phyloP scores from a whole-genome alignment of 30 jellyfish, hydroid and myxozoan species.

The Chironex yamaguchii region DNA sequence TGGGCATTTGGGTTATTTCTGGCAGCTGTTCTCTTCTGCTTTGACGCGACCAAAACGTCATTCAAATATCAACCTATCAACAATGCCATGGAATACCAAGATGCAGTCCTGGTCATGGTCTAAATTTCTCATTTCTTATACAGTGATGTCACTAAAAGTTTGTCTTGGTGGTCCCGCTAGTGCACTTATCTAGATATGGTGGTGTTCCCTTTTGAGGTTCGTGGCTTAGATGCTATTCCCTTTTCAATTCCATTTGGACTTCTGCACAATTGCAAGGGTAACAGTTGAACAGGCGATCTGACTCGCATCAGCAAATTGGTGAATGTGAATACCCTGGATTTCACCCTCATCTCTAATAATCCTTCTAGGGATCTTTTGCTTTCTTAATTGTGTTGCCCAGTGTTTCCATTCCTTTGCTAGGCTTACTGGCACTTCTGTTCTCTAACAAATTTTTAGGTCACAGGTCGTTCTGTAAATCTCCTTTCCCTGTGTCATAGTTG shows the following conservation, averaged over 20 bases:
- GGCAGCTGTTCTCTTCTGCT: no score
- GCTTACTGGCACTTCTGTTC: no score
- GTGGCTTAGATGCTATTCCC: conserved; percentile 54
- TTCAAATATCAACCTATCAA: no score
- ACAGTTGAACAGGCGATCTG: conserved; percentile 18
- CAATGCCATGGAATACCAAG: no score
- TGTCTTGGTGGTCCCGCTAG: conserved; percentile 9
- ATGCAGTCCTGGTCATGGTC: conserved; percentile 45
- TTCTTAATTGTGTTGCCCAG: no score
- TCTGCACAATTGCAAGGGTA: conserved; percentile 43
- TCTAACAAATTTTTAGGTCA: no score
- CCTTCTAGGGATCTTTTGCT: no score
- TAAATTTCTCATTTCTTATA: conserved; percentile 6
- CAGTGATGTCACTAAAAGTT: no score
- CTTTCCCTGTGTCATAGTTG: conserved; percentile 14
- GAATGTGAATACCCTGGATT: conserved; percentile 2
- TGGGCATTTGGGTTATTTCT: no score
- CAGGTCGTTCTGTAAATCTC: conserved; percentile 45
- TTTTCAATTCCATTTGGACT: conserved; percentile 30
- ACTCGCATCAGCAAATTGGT: conserved; percentile 40
- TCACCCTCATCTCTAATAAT: neutral
- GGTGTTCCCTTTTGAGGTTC: conserved; percentile 34
- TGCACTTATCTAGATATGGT: neutral
- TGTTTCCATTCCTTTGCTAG: no score
- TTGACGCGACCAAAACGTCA: no score